These are phyloP conservation scores for Dichetophora obliterata DNA, from an alignment of 2,888 invertebrate species.

Conservation along the genomic window DNA sequence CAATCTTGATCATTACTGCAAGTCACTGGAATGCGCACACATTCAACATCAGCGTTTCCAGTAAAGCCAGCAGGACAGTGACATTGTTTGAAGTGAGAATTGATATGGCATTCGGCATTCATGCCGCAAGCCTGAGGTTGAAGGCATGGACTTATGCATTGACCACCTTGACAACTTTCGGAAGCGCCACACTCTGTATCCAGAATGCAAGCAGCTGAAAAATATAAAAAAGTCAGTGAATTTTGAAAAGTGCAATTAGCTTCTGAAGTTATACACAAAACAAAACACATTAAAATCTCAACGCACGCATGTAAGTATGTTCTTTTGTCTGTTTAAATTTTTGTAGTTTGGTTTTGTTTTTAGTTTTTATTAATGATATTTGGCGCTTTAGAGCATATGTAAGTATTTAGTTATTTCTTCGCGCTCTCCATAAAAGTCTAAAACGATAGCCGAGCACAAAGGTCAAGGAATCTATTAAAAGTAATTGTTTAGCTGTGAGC, in stretches of 20 bases:
- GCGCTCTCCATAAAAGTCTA: background rate
- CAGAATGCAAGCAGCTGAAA: conserved; percentile 80
- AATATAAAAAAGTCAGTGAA: conserved; percentile 16
- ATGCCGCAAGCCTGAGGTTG: conserved; percentile 84
- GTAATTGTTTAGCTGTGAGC: conserved; percentile 41
- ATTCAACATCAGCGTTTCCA: conserved; percentile 86
- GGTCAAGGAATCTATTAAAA: background rate
- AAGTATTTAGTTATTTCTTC: background rate
- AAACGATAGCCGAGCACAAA: background rate
- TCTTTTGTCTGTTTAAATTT: background rate
- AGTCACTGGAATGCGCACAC: conserved; percentile 86
- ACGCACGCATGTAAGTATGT: background rate
- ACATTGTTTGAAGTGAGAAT: conserved; percentile 83
- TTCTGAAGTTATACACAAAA: background rate
- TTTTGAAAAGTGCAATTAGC: background rate
- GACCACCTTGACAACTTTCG: conserved; percentile 86
- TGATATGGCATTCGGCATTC: conserved; percentile 82
- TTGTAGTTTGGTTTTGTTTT: background rate
- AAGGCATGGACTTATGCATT: conserved; percentile 85
- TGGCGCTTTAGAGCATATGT: background rate
- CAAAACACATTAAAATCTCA: background rate
- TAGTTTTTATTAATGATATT: background rate
- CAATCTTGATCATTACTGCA: conserved; percentile 82
- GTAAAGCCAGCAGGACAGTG: conserved; percentile 88
- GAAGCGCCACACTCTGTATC: conserved; percentile 83